Conservation (phyloP, 1,140 invertebrate genomes). For the Galendromus occidentalis region DNA sequence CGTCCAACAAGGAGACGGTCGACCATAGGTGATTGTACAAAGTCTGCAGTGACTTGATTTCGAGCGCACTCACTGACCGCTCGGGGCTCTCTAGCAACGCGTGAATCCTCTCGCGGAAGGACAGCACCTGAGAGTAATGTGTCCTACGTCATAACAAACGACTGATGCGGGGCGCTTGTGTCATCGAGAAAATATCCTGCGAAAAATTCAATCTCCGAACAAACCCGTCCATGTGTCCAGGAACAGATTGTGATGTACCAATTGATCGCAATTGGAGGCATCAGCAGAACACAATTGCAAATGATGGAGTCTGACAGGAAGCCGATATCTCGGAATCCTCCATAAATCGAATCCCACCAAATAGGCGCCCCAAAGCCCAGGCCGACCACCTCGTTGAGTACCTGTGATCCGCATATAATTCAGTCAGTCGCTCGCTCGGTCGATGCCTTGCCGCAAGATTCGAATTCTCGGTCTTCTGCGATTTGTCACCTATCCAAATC, state of each 20-base stretch:
- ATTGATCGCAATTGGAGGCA: not conserved
- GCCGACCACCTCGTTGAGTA: not conserved
- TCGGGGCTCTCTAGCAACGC: not conserved
- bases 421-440: no score
- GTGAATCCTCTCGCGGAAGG: not conserved
- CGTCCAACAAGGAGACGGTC: not conserved
- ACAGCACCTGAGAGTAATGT: no score
- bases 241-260: not conserved
- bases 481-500: no score
- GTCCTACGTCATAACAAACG: no score
- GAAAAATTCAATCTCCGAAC: not conserved
- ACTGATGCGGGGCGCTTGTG: no score
- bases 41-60: not conserved
- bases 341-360: no score
- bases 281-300: not conserved
- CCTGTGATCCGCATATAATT: no score
- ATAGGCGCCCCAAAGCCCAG: not conserved
- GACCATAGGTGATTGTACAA: not conserved
- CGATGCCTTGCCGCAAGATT: no score
- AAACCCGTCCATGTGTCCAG: not conserved
- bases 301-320: not conserved
- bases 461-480: no score
- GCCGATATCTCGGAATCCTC: no score
- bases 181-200: not conserved
- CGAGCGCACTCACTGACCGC: not conserved